Percentiles rank a stretch among this genome's conserved stretches.
phyloP scores from a whole-genome alignment of 2,113 vertebrate species.

The Misgurnus mizolepis region DNA sequence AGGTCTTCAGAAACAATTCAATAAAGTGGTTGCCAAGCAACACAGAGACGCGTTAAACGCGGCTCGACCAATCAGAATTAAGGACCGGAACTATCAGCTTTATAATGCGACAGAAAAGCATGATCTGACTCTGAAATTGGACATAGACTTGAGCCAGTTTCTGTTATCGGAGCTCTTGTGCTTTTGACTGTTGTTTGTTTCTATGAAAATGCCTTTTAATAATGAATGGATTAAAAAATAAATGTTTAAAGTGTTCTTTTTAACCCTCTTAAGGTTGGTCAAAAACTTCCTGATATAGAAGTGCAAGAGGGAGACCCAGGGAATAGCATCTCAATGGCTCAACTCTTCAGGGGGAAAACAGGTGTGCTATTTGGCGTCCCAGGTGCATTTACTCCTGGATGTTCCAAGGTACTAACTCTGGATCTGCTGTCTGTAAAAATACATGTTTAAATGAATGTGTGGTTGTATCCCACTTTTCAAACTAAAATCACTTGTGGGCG shows the following conservation, averaged over 20 bases:
- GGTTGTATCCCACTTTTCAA: too few species aligned
- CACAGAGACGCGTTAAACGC: too few species aligned
- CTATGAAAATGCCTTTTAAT: not conserved
- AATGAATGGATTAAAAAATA: not conserved
- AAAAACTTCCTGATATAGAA: conserved; percentile 77
- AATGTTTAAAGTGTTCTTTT: not conserved
- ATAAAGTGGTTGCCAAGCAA: too few species aligned
- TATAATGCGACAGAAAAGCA: too few species aligned
- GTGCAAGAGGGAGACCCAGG: conserved; percentile 83
- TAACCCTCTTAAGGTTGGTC: conserved; percentile 74
- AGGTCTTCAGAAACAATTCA: too few species aligned
- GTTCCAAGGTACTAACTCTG: conserved; percentile 77
- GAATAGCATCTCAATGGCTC: conserved; percentile 77
- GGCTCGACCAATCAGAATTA: too few species aligned
- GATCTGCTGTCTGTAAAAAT: not conserved
- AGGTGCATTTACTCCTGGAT: conserved; percentile 89
- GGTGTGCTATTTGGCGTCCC: conserved; percentile 88
- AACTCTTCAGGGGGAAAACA: conserved; percentile 85
- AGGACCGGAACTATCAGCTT: too few species aligned
- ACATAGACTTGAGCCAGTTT: not conserved
- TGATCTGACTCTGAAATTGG: not conserved
- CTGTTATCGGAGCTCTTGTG: not conserved
- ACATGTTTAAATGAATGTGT: too few species aligned
- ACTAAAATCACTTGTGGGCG: not conserved
- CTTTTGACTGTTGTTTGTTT: not conserved